These are phyloP conservation scores for Coilia nasus DNA, from an alignment of 2,797 vertebrate species.

Conservation along the genomic window DNA sequence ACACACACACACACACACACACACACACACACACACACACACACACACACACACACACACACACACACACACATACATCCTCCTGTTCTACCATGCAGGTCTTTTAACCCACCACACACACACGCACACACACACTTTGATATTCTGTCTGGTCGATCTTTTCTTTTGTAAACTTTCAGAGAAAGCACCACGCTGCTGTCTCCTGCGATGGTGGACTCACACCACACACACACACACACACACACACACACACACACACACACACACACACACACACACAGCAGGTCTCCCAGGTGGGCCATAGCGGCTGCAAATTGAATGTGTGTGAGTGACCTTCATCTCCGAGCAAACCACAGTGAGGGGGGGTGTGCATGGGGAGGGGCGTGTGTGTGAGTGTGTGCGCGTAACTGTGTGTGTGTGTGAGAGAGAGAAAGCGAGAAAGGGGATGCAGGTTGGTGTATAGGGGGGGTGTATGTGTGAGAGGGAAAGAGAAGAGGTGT, in stretches of 20 bases:
- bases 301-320: not conserved
- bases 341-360: not conserved
- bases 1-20: not conserved
- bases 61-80: not conserved
- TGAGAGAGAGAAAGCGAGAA: not conserved
- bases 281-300: not conserved
- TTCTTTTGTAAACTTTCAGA: not conserved
- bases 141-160: not conserved
- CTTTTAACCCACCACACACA: not conserved
- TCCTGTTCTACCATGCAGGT: not conserved
- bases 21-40: constrained; percentile 6
- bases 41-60: not conserved
- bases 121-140: constrained; percentile 14
- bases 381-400: not conserved
- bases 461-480: not conserved
- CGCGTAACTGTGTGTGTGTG: too few relatives aligned
- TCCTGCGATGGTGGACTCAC: not conserved
- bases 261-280: constrained; percentile 3
- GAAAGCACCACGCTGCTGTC: not conserved
- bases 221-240: not conserved
- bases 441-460: not conserved
- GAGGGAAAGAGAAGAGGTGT: too few relatives aligned
- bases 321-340: constrained; percentile 1
- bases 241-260: constrained; percentile 15
- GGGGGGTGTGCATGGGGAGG: not conserved